Base-by-base conservation (phyloP, 2,113 vertebrate genomes). In the Baryphthengus martii region DNA sequence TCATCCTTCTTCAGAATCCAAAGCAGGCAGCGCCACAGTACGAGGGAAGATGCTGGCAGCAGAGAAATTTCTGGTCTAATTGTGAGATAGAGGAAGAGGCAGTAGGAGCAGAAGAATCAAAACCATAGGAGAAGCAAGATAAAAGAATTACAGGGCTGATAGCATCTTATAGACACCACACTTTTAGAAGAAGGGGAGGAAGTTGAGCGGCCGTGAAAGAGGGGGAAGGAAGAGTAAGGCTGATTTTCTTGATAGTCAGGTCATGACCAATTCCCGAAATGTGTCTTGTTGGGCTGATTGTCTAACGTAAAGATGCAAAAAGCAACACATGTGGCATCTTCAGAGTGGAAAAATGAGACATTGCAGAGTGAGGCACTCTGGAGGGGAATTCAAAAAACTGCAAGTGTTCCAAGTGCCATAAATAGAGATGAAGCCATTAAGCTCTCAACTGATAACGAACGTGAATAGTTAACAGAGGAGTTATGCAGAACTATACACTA, bases 201-300 rank as follows among this genome's bases (percentile, higher is more conserved):
- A 95, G 93, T 44, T 58, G 42, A 95, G 47, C 0, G 10, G 47
- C 70, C 13, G 53, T 66, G 35, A 97, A 75, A 87, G 92, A 77
- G 33, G 67, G 55, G 75, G 62, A 47, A 96, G 95, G 92, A 95
- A 96, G 52, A 92, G 25, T 56, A 72, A 86, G 45, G 68, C 66
- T 96, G 96, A 95, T 97, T 92, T 96, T 96, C 93, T 88, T 2
- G 76, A 96, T 91, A 96, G 85, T 61, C 86, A 92, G 83, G 85
- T 93, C 83, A 93, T 18, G 67, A 95, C 75, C 66, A 84, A 93
- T 96, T 96, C 90, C 86, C 2, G 3, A 96, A 94, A 96, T 42
- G 77, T 78, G 77, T 45, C 86, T 40, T 63, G 82, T 70, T 0
- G 17, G 49, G 73, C 80, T 89, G 80, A 40, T 10, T 76, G 65